A percentile compares a stretch with the other conserved stretches of the same genome.
These are phyloP conservation scores for Patella ulyssiponensis DNA, from an alignment of 2,888 invertebrate genomes.

Conservation along the genomic window DNA sequence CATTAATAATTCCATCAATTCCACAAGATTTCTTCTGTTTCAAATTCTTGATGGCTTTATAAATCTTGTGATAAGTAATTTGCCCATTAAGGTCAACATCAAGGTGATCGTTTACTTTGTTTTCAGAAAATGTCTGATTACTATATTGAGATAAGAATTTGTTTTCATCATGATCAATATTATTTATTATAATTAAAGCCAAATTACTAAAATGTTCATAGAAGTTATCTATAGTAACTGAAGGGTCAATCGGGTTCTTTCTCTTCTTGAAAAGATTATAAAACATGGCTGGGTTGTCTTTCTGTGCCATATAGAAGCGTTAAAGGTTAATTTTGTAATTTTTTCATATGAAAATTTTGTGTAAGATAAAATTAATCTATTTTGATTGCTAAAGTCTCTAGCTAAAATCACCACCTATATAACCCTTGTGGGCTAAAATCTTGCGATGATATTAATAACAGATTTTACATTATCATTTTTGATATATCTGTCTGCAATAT, in stretches of 20 bases:
- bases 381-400: too few relatives aligned
- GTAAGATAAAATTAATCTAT: too few relatives aligned
- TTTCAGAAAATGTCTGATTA: not conserved
- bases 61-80: slow-evolving; percentile 18
- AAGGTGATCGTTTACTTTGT: not conserved
- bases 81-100: not conserved
- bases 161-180: not conserved
- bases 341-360: not conserved
- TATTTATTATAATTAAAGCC: not conserved
- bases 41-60: slow-evolving; percentile 14
- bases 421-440: too few relatives aligned
- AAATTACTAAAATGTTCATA: slow-evolving; percentile 8
- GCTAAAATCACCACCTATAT: too few relatives aligned
- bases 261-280: not conserved
- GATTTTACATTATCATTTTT: too few relatives aligned
- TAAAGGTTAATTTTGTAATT: not conserved
- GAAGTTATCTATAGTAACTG: not conserved
- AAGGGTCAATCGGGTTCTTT: not conserved
- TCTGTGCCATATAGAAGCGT: not conserved
- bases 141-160: not conserved
- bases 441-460: too few relatives aligned
- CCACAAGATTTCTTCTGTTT: slow-evolving; percentile 23
- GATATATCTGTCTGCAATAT: too few relatives aligned
- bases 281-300: not conserved
- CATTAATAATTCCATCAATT: slow-evolving; percentile 26